These are phyloP conservation scores for Hedya salicella DNA, from an alignment of 2,888 invertebrate genomes.

Conservation along the genomic window DNA sequence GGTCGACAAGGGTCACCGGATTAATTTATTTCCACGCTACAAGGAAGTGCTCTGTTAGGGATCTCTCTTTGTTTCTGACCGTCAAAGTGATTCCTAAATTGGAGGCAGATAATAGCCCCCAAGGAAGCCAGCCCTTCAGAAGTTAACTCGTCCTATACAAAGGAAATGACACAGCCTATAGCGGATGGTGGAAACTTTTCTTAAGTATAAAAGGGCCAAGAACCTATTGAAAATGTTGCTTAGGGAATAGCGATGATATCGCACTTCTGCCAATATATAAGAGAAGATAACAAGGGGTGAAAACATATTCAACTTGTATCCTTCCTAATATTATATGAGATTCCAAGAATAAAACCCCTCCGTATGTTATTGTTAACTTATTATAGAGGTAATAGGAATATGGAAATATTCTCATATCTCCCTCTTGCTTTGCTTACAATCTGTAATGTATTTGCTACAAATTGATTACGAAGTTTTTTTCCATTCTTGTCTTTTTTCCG, in stretches of 20 bases:
- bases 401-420: no score
- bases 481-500: no score
- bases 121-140: conserved; percentile 31
- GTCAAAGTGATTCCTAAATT: conserved; percentile 43
- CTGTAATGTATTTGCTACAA: no score
- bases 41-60: conserved; percentile 33
- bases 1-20: conserved; percentile 35
- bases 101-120: conserved; percentile 36
- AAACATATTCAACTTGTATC: not conserved
- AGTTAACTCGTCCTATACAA: conserved; percentile 34
- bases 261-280: conserved; percentile 18
- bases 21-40: conserved; percentile 39
- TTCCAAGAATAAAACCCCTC: no score
- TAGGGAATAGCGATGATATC: conserved; percentile 16
- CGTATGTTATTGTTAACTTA: no score
- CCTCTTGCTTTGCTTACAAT: no score
- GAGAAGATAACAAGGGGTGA: not conserved
- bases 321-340: no score
- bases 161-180: conserved; percentile 34
- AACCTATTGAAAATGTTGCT: conserved; percentile 29
- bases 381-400: no score
- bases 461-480: no score
- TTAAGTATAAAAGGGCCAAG: conserved; percentile 27
- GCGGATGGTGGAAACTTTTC: conserved; percentile 27
- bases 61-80: conserved; percentile 35